A percentile compares a stretch with the other conserved stretches of the same genome.
phyloP scores from a whole-genome alignment of 2,797 vertebrate genomes.

The Alfaro cultratus region DNA sequence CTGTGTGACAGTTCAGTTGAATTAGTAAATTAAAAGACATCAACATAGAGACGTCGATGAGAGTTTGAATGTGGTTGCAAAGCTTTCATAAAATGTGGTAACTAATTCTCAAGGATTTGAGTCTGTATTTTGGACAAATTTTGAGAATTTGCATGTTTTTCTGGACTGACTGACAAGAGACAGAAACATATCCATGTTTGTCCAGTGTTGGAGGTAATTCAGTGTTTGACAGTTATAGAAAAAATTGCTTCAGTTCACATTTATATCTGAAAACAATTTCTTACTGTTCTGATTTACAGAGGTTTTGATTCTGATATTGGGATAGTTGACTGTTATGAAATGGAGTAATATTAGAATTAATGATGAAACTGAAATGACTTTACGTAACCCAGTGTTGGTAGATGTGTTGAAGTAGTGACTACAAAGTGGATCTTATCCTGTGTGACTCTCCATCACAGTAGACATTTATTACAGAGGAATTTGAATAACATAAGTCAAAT shows the following conservation, averaged over 20 bases:
- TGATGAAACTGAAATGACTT: neutral
- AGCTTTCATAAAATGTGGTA: neutral
- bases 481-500: neutral
- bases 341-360: neutral
- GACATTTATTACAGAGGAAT: neutral
- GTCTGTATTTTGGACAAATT: neutral
- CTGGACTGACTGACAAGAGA: neutral
- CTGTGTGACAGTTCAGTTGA: neutral
- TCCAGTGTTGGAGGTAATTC: neutral
- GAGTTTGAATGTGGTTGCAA: neutral
- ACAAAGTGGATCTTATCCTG: no score
- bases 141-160: neutral
- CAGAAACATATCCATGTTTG: neutral
- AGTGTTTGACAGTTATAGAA: neutral
- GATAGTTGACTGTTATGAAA: neutral
- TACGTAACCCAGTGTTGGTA: neutral
- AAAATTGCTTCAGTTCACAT: neutral
- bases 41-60: neutral
- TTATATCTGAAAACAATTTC: neutral
- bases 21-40: neutral
- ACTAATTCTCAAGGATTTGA: neutral
- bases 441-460: no score
- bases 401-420: neutral
- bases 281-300: neutral
- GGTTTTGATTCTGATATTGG: neutral